Percentiles rank a stretch among this genome's conserved stretches.
phyloP scores from a whole-genome alignment of 1,140 invertebrate species.

The Caerostris darwini region DNA sequence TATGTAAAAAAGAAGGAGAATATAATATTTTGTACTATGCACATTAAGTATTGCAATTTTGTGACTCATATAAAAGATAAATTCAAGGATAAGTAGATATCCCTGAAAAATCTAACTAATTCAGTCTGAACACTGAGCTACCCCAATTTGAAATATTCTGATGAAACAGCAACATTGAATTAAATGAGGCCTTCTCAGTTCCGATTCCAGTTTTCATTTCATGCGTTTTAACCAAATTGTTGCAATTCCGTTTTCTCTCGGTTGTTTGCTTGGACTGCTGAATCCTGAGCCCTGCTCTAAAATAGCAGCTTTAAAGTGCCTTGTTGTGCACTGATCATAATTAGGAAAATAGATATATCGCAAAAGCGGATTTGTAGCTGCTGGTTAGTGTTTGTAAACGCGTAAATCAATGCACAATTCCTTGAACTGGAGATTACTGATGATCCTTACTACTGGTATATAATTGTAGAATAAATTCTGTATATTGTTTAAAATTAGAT shows the following conservation, averaged over 20 bases:
- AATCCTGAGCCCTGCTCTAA: neutral
- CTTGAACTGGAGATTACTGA: neutral
- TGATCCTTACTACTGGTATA: no score
- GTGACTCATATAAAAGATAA: no score
- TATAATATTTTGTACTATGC: no score
- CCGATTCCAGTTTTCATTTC: neutral
- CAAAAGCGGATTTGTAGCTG: neutral
- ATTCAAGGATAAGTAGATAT: no score
- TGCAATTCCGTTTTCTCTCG: constrained; percentile 5
- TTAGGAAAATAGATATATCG: neutral
- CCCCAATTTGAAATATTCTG: neutral
- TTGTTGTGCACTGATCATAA: neutral
- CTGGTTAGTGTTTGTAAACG: neutral
- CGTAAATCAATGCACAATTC: neutral
- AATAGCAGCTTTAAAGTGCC: neutral
- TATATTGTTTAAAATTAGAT: no score
- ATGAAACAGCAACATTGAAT: constrained; percentile 1
- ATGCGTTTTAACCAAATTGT: neutral
- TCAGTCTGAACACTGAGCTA: neutral
- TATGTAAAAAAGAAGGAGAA: no score
- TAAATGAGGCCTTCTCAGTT: neutral
- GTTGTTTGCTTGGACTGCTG: neutral
- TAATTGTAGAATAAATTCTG: no score
- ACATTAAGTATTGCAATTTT: no score
- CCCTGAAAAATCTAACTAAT: neutral